Evolutionary conservation across 2,888 invertebrate species (phyloP), one percentile per base, ranked within the genome.

Genomic region (Saturnia pavonia): DNA sequence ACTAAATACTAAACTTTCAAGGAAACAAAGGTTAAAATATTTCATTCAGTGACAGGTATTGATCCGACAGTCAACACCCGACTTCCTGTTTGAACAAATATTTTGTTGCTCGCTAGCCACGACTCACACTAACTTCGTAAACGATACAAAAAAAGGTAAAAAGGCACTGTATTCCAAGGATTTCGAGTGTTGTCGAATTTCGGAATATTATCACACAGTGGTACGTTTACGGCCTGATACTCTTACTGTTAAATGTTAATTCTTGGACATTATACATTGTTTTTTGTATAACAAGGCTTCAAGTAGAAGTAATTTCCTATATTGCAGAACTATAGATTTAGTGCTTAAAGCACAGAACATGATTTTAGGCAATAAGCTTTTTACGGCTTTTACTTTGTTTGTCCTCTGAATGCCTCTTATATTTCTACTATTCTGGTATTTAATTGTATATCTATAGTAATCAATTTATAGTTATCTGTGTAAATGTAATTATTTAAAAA

Each of bases 61-160:
- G 65, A 65, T 65, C 65, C 65, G 65, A 40, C 34, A 65, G 40
- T 34, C 65, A 40, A 65, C 65, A 65, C 40, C n/a, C n/a, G 40
- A 40, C 40, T 65, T 88, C 85, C 83, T 86, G 86, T 88, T 85
- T 86, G 82, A 83, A 87, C 82, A 86, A 86, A 86, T 84, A 83
- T 85, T 86, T 85, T 83, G 79, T 54, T 34, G 48, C 57, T 25
- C 25, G 14, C 40, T n/a, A 40, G 65, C 65, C 40, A n/a, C 34
- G 40, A n/a, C 65, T 65, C 40, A n/a, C 65, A 65, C 65, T 19
- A 9, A 19, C n/a, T 65, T 65, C 22, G 0, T 68, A 54, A 51
- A 27, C 40, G 34, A 54, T 27, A 42, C 25, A 48, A 45, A 48
- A 68, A 67, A 45, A 45, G 25, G 48, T 16, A 40, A 65, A 40